Conservation (phyloP, 2,113 vertebrate genomes). For the Chrysochloris asiatica region DNA sequence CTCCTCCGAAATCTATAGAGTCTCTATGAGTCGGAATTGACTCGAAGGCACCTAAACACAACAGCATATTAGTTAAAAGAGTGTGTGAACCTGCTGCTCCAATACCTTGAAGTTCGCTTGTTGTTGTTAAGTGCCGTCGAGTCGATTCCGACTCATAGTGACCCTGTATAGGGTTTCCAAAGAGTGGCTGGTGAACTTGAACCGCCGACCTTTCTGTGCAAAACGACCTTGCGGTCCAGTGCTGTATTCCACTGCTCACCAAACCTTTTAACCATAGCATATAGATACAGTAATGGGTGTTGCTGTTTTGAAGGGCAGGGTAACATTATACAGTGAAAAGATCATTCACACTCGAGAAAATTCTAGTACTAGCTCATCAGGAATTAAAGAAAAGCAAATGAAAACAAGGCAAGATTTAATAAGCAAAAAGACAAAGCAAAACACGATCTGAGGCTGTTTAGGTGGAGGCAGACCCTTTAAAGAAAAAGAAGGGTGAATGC, state of each 20-base stretch:
- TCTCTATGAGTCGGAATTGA: too few relatives aligned
- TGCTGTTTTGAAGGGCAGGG: not conserved
- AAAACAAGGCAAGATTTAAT: not conserved
- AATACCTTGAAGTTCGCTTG: not conserved
- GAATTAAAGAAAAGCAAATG: conserved; percentile 4
- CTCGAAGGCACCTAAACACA: too few relatives aligned
- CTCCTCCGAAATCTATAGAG: too few relatives aligned
- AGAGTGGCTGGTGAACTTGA: too few relatives aligned
- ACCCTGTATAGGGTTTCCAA: too few relatives aligned
- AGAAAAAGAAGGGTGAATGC: not conserved
- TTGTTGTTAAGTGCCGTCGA: too few relatives aligned
- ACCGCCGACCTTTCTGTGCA: too few relatives aligned
- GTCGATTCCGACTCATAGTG: too few relatives aligned
- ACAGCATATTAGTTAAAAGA: conserved; percentile 36
- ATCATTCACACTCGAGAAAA: not conserved
- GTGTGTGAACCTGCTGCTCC: not conserved
- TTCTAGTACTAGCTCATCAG: not conserved
- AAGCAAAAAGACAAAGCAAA: not conserved
- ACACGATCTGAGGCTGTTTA: not conserved
- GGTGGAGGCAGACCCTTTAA: not conserved
- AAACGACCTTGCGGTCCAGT: too few relatives aligned
- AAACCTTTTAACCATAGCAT: not conserved
- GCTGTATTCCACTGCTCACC: too few relatives aligned
- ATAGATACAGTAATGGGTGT: not conserved
- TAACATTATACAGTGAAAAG: not conserved